Conservation (phyloP, 2,888 invertebrate species). For the Xylota sylvarum region DNA sequence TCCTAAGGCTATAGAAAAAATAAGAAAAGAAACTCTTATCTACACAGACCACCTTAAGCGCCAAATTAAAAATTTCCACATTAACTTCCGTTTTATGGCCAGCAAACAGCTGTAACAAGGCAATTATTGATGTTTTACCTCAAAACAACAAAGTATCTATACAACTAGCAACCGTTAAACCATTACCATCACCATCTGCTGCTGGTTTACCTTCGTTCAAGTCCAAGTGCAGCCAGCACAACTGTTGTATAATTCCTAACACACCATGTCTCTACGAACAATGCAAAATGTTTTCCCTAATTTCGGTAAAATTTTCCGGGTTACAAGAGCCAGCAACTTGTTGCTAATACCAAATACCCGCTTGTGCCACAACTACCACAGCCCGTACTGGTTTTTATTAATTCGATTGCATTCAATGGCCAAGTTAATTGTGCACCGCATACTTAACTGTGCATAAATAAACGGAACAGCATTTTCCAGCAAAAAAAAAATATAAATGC, state of each 20-base stretch:
- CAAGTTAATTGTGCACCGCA: slow-evolving; percentile 52
- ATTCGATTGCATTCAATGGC: slow-evolving; percentile 53
- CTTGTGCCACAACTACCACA: neutral
- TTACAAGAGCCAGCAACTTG: slow-evolving; percentile 56
- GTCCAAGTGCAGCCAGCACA: slow-evolving; percentile 66
- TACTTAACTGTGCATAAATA: slow-evolving; percentile 47
- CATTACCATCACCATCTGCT: slow-evolving; percentile 33
- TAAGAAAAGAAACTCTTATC: slow-evolving; percentile 47
- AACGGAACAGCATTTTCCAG: slow-evolving; percentile 45
- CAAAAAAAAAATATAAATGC: neutral
- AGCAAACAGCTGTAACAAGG: slow-evolving; percentile 37
- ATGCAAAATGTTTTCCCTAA: slow-evolving; percentile 53
- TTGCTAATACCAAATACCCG: slow-evolving; percentile 33
- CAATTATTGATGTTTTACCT: slow-evolving; percentile 36
- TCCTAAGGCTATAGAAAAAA: neutral
- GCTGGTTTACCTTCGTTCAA: slow-evolving; percentile 49
- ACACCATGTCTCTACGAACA: slow-evolving; percentile 5
- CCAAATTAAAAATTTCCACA: slow-evolving; percentile 55
- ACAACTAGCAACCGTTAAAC: slow-evolving; percentile 50
- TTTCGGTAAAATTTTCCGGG: slow-evolving; percentile 43
- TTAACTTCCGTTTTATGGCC: slow-evolving; percentile 65
- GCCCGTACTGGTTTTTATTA: slow-evolving; percentile 57
- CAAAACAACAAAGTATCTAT: slow-evolving; percentile 26
- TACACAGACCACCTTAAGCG: slow-evolving; percentile 38
- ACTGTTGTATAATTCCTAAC: slow-evolving; percentile 45